Base-by-base conservation (phyloP, 2,113 vertebrate genomes). In the Austrofundulus limnaeus region DNA sequence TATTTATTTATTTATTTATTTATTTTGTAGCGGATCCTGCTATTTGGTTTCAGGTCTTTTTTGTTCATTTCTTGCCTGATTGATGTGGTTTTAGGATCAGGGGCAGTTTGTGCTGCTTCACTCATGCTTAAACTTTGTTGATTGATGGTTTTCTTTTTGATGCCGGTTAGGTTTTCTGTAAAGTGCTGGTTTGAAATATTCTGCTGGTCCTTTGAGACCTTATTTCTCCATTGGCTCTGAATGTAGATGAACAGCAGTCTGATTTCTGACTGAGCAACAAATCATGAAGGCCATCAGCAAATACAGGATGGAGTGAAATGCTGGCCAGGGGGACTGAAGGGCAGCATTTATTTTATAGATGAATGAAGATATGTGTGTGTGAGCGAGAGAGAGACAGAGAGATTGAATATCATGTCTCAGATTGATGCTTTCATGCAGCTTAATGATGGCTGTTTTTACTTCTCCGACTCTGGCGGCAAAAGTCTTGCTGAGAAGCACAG, bases 371-470 rank as follows among this genome's bases (percentile, higher is more conserved):
- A 41, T 46, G 12, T 0, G 3, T 45, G 6, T 37, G 37, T 57
- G 37, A 39, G 1, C 45, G 45, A 46, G 50, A 16, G 5, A 17
- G 28, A 5, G 34, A 41, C 19, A 54, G n/a, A 16, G 14, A 54
- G 19, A 60, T 41, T 41, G 19, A 28, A 46, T 19, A 28, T 82
- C 62, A 31, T 69, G 50, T 46, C 54, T 49, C 57, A 66, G 83
- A 77, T 67, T 68, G 75, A 66, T 60, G 61, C 55, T 79, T 47
- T 71, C 62, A 69, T 63, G 42, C 63, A 66, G 53, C 46, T 14
- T 77, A 66, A 67, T 72, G 63, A 65, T 69, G 70, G 64, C 58
- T 72, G 57, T 51, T 66, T 76, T 52, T 63, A 59, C 61, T 51
- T 58, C 34, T 37, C 14, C 21, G 37, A 12, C n/a, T 55, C 28